Percentiles rank a stretch among this genome's conserved stretches.
Conservation (phyloP, 1,140 invertebrate genomes). For the Aphis gossypii region DNA sequence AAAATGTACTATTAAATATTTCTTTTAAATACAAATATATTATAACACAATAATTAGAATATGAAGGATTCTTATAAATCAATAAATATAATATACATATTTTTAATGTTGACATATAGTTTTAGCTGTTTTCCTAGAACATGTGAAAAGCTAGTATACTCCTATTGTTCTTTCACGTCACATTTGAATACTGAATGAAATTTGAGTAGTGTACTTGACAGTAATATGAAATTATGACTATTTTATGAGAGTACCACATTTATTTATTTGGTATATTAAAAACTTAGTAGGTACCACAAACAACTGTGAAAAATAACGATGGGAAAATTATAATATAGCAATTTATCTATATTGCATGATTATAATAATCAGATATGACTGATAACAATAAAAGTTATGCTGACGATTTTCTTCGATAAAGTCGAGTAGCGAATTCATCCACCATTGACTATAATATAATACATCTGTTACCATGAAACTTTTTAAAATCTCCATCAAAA, state of each 20-base stretch:
- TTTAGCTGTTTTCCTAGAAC: no score
- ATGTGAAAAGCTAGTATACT: no score
- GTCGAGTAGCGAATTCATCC: background rate
- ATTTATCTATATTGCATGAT: background rate
- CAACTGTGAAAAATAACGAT: no score
- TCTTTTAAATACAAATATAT: no score
- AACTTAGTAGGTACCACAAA: background rate
- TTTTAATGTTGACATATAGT: background rate
- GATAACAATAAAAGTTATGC: background rate
- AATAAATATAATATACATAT: no score
- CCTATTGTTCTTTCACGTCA: no score
- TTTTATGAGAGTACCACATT: no score
- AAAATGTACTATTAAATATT: no score
- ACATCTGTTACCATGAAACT: background rate
- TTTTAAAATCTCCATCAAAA: background rate
- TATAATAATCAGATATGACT: background rate
- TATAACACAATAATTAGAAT: no score
- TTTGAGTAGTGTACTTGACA: no score
- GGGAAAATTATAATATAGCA: background rate
- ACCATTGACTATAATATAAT: background rate
- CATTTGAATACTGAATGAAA: no score
- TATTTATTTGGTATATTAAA: background rate
- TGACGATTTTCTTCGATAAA: background rate
- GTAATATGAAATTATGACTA: background rate
- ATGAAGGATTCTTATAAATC: no score